Evolutionary conservation across 1,140 invertebrate species (phyloP).

Genomic region (Cepaea nemoralis): DNA sequence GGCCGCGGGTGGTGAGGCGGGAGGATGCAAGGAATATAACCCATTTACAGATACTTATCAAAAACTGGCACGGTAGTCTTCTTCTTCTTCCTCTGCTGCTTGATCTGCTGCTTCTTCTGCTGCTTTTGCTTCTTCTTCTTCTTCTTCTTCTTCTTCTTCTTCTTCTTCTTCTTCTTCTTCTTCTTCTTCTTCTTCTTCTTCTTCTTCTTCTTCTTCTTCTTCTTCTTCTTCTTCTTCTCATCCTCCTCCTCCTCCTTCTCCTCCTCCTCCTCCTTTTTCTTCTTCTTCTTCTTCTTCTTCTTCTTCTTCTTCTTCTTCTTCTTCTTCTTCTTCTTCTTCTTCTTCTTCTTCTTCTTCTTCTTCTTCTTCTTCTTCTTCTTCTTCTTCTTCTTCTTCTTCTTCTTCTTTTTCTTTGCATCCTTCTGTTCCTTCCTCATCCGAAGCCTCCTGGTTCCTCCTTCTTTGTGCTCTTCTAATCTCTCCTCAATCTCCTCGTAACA

Average conservation of each 20-base stretch:
- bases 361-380: not conserved
- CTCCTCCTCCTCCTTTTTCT: not conserved
- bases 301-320: not conserved
- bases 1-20: too few species aligned
- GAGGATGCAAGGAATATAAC: too few species aligned
- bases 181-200: not conserved
- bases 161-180: not conserved
- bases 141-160: not conserved
- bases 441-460: too few species aligned
- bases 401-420: too few species aligned
- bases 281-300: not conserved
- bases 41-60: too few species aligned
- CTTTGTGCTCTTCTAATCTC: too few species aligned
- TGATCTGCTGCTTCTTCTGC: not conserved
- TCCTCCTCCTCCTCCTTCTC: too few species aligned
- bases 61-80: not conserved
- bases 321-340: conserved; percentile 1
- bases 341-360: not conserved
- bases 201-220: conserved; percentile 9
- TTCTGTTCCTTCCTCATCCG: too few species aligned
- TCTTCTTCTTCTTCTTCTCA: too few species aligned
- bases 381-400: too few species aligned
- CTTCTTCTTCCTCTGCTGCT: not conserved
- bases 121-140: not conserved
- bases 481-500: too few species aligned